A percentile compares a stretch with the other conserved stretches of the same genome.
Evolutionary conservation across 1,140 invertebrate genomes (phyloP).

Genomic region (Cyphomyrmex costatus): DNA sequence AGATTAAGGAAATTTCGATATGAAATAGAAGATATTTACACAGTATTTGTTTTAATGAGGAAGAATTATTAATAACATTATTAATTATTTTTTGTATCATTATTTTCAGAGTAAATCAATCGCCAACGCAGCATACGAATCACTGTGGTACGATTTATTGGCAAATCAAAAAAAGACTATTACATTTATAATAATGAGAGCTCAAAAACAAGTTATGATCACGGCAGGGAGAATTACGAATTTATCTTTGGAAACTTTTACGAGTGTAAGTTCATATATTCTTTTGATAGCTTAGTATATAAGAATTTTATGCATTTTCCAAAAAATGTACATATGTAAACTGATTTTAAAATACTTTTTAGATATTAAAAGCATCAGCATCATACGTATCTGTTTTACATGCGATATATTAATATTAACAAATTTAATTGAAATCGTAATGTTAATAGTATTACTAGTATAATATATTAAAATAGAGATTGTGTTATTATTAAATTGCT

Average conservation of each 20-base stretch:
- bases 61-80: no score
- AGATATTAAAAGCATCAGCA: slow-evolving; percentile 40
- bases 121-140: slow-evolving; percentile 11
- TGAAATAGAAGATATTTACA: no score
- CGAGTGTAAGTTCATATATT: background rate
- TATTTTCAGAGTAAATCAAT: slow-evolving; percentile 18
- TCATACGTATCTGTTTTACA: slow-evolving; percentile 49
- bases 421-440: background rate
- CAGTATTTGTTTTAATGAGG: no score
- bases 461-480: no score
- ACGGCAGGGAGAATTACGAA: slow-evolving; percentile 8
- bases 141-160: slow-evolving; percentile 27
- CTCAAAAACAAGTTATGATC: slow-evolving; percentile 3
- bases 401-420: slow-evolving; percentile 45
- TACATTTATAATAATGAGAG: slow-evolving; percentile 21
- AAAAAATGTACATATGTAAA: background rate
- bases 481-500: no score
- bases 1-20: no score
- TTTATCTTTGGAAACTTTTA: slow-evolving; percentile 19
- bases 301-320: no score
- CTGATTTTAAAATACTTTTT: background rate
- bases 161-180: background rate
- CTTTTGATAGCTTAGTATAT: background rate
- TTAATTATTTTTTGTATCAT: background rate
- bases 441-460: background rate